These are phyloP conservation scores for Xylota segnis DNA, from an alignment of 2,888 invertebrate genomes.

Conservation along the genomic window DNA sequence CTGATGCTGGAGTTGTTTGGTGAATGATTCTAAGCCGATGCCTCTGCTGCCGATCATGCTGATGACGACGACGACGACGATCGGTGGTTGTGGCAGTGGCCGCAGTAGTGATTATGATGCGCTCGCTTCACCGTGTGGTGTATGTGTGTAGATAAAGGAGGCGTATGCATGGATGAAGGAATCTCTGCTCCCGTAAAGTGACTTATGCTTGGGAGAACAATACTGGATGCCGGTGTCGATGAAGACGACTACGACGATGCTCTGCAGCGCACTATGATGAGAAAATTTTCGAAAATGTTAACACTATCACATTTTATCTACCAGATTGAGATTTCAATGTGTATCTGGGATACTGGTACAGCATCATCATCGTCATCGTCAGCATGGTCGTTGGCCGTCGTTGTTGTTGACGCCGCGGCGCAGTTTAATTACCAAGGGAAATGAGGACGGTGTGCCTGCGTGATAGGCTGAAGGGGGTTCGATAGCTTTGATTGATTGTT, in stretches of 20 bases:
- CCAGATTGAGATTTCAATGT: conserved; percentile 69
- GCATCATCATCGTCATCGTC: conserved; percentile 16
- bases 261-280: conserved; percentile 44
- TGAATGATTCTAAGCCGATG: conserved; percentile 63
- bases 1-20: conserved; percentile 59
- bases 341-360: conserved; percentile 56
- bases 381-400: conserved; percentile 10
- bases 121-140: conserved; percentile 49
- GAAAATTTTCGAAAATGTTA: conserved; percentile 62
- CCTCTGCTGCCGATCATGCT: conserved; percentile 49
- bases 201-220: conserved; percentile 71
- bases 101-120: conserved; percentile 33
- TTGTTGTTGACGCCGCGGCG: conserved; percentile 65
- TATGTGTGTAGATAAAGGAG: conserved; percentile 71
- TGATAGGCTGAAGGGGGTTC: conserved; percentile 22
- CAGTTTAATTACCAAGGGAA: conserved; percentile 74
- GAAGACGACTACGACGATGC: conserved; percentile 8
- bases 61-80: conserved; percentile 52
- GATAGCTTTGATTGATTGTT: conserved; percentile 75
- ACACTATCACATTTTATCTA: conserved; percentile 67
- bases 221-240: conserved; percentile 52
- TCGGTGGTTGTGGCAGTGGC: conserved; percentile 18
- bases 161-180: conserved; percentile 70
- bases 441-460: conserved; percentile 44
- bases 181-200: conserved; percentile 73